A percentile compares a stretch with the other conserved stretches of the same genome.
Conservation (phyloP, 2,888 invertebrate species). For the Stenichneumon culpator region DNA sequence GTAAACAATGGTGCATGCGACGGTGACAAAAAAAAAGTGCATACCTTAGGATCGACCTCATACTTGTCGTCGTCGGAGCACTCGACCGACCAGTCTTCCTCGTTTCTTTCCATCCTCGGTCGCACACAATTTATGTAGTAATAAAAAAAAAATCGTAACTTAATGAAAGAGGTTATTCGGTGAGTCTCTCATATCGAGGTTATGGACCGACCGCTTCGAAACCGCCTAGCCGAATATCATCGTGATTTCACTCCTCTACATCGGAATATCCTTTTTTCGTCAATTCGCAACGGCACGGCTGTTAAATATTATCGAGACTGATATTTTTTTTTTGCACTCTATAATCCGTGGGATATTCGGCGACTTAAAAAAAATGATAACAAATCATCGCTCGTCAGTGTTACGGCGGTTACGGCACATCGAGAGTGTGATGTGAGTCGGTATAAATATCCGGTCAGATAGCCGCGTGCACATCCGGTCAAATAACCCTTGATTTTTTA, state of each 20-base stretch:
- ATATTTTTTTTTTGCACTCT: background rate
- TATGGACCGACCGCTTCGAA: conserved; percentile 33
- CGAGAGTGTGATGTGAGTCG: background rate
- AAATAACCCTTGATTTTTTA: background rate
- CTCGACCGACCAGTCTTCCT: conserved; percentile 88
- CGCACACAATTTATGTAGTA: conserved; percentile 41
- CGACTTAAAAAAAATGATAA: conserved; percentile 56
- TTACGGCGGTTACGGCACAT: conserved; percentile 11
- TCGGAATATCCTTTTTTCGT: background rate
- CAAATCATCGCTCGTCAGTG: conserved; percentile 46
- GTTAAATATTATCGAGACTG: background rate
- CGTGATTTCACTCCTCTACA: background rate
- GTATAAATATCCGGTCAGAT: background rate
- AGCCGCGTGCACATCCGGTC: background rate
- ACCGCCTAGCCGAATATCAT: background rate
- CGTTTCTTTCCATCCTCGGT: conserved; percentile 81
- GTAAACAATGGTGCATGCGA: background rate
- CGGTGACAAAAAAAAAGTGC: background rate
- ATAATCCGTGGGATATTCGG: conserved; percentile 9
- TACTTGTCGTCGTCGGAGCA: conserved; percentile 90
- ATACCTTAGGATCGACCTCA: conserved; percentile 80
- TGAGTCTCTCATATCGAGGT: conserved; percentile 65
- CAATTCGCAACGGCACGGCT: background rate
- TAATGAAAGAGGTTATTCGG: conserved; percentile 43
- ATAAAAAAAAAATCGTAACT: conserved; percentile 40